Evolutionary conservation across 2,113 vertebrate genomes (phyloP).

Genomic region (Xenopus borealis): DNA sequence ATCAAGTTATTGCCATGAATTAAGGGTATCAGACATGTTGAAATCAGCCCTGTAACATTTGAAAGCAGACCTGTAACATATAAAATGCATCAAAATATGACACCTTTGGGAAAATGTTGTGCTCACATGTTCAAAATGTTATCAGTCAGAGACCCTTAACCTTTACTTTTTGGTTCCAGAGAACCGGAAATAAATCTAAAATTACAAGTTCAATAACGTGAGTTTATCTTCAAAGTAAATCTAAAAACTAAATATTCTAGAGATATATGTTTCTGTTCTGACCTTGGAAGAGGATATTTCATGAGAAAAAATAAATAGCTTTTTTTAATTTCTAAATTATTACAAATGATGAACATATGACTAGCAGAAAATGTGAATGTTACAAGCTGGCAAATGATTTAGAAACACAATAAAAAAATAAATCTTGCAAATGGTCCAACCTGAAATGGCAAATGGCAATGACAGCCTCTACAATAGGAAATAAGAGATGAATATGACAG

Average conservation of each 20-base stretch:
- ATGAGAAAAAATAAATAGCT: not conserved
- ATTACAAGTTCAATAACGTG: not conserved
- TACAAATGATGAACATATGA: slow-evolving; percentile 4
- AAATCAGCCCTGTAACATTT: slow-evolving; percentile 76
- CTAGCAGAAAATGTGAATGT: not conserved
- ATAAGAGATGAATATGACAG: slow-evolving; percentile 38
- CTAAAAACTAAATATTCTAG: not conserved
- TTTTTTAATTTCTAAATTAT: not conserved
- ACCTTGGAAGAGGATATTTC: not conserved
- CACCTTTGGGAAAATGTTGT: slow-evolving; percentile 29
- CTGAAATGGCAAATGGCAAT: slow-evolving; percentile 27
- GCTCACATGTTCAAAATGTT: slow-evolving; percentile 10
- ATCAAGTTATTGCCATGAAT: slow-evolving; percentile 76
- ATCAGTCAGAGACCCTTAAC: slow-evolving; percentile 18
- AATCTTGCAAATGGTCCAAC: slow-evolving; percentile 20
- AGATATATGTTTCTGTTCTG: not conserved
- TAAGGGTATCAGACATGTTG: slow-evolving; percentile 65
- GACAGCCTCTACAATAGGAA: slow-evolving; percentile 20
- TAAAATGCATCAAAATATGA: slow-evolving; percentile 43
- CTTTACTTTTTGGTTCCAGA: slow-evolving; percentile 22
- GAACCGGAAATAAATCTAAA: not conserved
- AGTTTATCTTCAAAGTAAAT: not conserved
- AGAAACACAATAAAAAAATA: slow-evolving; percentile 11
- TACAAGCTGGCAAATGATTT: not conserved
- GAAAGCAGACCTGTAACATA: slow-evolving; percentile 73